Evolutionary conservation across 1,140 invertebrate species (phyloP).

Genomic region (Cotesia vestalis): DNA sequence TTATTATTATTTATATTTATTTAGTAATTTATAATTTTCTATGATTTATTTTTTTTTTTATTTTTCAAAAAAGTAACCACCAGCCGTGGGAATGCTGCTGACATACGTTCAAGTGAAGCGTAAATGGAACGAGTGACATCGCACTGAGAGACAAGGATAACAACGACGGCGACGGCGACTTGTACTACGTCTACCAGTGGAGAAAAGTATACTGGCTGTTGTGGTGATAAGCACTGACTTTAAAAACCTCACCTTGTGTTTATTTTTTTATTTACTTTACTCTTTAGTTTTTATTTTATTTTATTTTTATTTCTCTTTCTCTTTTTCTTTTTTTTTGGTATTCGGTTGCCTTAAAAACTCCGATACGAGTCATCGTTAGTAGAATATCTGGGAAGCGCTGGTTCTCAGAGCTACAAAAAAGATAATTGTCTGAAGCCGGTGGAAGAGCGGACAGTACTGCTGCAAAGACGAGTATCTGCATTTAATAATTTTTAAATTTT

Average conservation of each 20-base stretch:
- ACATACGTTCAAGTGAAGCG: conserved; percentile 16
- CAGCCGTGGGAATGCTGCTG: not conserved
- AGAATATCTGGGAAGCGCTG: too few species aligned
- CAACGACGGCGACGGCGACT: too few species aligned
- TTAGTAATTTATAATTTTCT: not conserved
- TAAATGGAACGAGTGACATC: conserved; percentile 29
- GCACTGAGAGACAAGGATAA: conserved; percentile 18
- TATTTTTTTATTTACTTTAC: not conserved
- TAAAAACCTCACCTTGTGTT: conserved; percentile 6
- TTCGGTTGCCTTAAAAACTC: too few species aligned
- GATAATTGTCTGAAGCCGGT: conserved; percentile 13
- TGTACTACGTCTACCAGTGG: not conserved
- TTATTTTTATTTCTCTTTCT: too few species aligned
- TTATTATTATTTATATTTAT: not conserved
- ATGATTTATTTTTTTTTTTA: not conserved
- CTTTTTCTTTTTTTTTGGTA: too few species aligned
- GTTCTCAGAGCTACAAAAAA: not conserved
- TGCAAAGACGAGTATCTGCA: not conserved
- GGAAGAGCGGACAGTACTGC: not conserved
- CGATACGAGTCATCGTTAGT: too few species aligned
- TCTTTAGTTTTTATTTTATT: not conserved
- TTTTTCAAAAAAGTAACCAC: not conserved
- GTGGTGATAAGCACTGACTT: not conserved
- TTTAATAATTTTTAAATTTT: conserved; percentile 22
- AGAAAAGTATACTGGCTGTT: conserved; percentile 10